These are phyloP conservation scores for Gadus chalcogrammus DNA, from an alignment of 2,113 vertebrate genomes.

Conservation along the genomic window DNA sequence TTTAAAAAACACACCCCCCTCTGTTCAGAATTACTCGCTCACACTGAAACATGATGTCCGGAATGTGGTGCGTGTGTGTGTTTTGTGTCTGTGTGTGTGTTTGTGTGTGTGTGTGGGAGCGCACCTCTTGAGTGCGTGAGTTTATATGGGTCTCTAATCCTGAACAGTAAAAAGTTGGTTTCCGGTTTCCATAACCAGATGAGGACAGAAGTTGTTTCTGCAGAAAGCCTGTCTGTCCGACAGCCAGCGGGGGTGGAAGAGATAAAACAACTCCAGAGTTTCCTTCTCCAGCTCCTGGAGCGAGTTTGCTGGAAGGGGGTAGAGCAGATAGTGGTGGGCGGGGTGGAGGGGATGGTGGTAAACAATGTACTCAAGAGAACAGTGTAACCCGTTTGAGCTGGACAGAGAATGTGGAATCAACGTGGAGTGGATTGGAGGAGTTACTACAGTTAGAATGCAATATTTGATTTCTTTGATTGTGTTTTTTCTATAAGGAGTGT, in stretches of 20 bases:
- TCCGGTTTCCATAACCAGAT: conserved; percentile 26
- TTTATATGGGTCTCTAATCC: conserved; percentile 35
- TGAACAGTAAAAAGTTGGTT: too few species aligned
- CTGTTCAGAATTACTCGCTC: conserved; percentile 59
- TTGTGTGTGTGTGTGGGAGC: conserved; percentile 30
- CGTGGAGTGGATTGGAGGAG: too few species aligned
- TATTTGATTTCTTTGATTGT: too few species aligned
- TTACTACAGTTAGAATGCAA: too few species aligned
- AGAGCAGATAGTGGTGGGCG: conserved; percentile 18
- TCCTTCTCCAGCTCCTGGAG: conserved; percentile 29
- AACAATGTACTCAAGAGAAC: too few species aligned
- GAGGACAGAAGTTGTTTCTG: conserved; percentile 38
- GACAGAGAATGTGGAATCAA: too few species aligned
- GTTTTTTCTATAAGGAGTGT: too few species aligned
- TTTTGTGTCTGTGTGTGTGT: conserved; percentile 10
- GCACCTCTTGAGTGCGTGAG: neutral
- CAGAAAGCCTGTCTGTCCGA: conserved; percentile 16
- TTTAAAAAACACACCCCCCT: conserved; percentile 43
- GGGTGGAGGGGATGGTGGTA: conserved; percentile 27
- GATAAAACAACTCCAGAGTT: conserved; percentile 13
- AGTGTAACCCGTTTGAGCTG: too few species aligned
- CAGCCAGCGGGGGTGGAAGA: neutral
- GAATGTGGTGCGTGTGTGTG: conserved; percentile 47
- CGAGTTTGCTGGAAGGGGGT: conserved; percentile 17
- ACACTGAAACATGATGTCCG: conserved; percentile 54